A percentile compares a stretch with the other conserved stretches of the same genome.
Evolutionary conservation across 2,113 vertebrate species (phyloP).

Genomic region (Azemiops feae): DNA sequence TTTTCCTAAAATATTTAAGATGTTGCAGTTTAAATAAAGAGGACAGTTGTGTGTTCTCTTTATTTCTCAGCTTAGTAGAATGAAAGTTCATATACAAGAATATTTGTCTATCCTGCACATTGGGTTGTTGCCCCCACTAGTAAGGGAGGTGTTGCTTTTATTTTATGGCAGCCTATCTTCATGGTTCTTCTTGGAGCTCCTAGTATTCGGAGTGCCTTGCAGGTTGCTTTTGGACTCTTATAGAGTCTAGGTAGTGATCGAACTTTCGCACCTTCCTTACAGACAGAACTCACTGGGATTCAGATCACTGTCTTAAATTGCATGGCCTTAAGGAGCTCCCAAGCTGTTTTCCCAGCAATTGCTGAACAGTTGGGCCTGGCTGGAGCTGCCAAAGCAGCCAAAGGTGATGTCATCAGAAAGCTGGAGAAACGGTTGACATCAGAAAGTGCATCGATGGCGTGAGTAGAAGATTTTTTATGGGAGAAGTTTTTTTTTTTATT

Average conservation of each 20-base stretch:
- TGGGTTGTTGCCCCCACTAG: background rate
- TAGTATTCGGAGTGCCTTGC: background rate
- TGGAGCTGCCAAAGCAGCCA: slow-evolving; percentile 39
- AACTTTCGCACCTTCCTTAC: slow-evolving; percentile 17
- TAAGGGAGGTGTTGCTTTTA: background rate
- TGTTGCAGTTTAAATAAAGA: background rate
- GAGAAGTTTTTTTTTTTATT: background rate
- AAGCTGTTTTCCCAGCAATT: slow-evolving; percentile 82
- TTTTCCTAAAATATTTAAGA: background rate
- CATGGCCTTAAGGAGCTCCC: slow-evolving; percentile 86
- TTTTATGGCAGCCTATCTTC: background rate
- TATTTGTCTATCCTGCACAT: background rate
- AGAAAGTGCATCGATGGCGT: slow-evolving; percentile 80
- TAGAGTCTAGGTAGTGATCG: background rate
- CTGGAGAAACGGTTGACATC: slow-evolving; percentile 80
- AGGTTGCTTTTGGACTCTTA: background rate
- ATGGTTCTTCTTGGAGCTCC: background rate
- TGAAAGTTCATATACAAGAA: background rate
- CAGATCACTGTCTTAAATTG: slow-evolving; percentile 85
- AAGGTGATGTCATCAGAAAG: slow-evolving; percentile 58
- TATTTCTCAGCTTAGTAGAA: background rate
- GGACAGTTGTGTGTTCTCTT: background rate
- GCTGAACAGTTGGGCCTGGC: slow-evolving; percentile 74
- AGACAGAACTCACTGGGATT: slow-evolving; percentile 74
- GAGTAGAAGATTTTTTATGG: slow-evolving; percentile 49